Percentiles rank a stretch among this genome's conserved stretches.
These are phyloP conservation scores for Fopius arisanus DNA, from an alignment of 1,140 invertebrate species.

Conservation along the genomic window DNA sequence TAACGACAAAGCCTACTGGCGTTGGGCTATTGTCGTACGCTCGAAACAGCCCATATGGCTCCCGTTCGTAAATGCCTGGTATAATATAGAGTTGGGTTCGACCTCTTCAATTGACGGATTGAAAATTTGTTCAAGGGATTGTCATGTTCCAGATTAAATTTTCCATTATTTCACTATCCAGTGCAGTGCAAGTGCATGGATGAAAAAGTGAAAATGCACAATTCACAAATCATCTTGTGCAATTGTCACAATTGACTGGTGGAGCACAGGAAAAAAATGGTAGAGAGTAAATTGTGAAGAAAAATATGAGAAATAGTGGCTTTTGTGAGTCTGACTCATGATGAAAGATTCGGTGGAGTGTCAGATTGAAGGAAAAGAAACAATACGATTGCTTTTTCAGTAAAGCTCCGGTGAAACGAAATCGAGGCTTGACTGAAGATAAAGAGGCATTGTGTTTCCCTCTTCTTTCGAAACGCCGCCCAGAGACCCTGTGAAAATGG, in stretches of 20 bases:
- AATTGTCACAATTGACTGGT: too few species aligned
- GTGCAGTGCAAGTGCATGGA: too few species aligned
- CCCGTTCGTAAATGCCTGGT: too few species aligned
- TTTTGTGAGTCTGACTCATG: too few species aligned
- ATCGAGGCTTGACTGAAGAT: constrained; percentile 44
- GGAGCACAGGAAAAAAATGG: constrained; percentile 14
- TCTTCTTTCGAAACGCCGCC: constrained; percentile 38
- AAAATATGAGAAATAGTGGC: too few species aligned
- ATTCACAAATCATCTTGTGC: too few species aligned
- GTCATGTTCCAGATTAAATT: too few species aligned
- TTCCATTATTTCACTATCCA: too few species aligned
- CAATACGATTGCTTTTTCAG: constrained; percentile 40
- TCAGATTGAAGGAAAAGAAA: not conserved
- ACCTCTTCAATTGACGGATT: too few species aligned
- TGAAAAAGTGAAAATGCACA: too few species aligned
- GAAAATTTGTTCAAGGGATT: too few species aligned
- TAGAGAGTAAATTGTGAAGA: not conserved
- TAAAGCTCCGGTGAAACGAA: constrained; percentile 38
- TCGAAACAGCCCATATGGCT: not conserved
- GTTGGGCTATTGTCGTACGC: constrained; percentile 41
- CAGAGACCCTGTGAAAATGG: constrained; percentile 13
- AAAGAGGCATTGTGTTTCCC: constrained; percentile 20
- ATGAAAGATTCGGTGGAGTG: not conserved
- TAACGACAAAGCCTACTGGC: constrained; percentile 51
- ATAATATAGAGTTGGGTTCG: too few species aligned